Conservation (phyloP, 2,113 vertebrate genomes). For the Marcusenius ussheri region DNA sequence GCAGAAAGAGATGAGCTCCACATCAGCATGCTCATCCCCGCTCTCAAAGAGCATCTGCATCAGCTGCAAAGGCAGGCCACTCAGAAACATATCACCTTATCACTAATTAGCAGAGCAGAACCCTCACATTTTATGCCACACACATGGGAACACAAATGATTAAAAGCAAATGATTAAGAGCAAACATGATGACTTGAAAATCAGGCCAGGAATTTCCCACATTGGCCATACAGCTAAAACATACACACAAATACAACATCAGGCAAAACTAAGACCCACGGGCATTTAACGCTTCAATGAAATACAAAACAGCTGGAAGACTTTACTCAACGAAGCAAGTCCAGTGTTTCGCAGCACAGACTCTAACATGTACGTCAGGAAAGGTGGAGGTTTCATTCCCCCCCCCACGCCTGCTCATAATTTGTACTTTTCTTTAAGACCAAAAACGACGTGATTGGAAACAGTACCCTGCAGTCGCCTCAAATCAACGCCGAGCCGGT, state of each 20-base stretch:
- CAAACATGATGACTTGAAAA: neutral
- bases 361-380: neutral
- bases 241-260: neutral
- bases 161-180: neutral
- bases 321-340: neutral
- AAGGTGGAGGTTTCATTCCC: neutral
- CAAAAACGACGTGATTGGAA: constrained; percentile 34
- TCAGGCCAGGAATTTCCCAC: neutral
- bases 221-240: neutral
- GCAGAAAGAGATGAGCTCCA: constrained; percentile 89
- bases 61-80: constrained; percentile 56
- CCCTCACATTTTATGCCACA: neutral
- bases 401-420: constrained; percentile 23
- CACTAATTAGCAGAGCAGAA: neutral
- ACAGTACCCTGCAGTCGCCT: constrained; percentile 28
- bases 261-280: neutral
- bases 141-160: neutral
- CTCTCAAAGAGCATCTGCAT: constrained; percentile 88
- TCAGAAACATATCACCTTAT: neutral
- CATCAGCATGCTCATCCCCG: constrained; percentile 70
- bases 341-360: neutral
- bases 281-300: neutral
- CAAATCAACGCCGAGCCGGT: constrained; percentile 7
- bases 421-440: constrained; percentile 32
- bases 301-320: neutral